Conservation (phyloP, 2,888 invertebrate genomes). For the Mayetiola destructor region DNA sequence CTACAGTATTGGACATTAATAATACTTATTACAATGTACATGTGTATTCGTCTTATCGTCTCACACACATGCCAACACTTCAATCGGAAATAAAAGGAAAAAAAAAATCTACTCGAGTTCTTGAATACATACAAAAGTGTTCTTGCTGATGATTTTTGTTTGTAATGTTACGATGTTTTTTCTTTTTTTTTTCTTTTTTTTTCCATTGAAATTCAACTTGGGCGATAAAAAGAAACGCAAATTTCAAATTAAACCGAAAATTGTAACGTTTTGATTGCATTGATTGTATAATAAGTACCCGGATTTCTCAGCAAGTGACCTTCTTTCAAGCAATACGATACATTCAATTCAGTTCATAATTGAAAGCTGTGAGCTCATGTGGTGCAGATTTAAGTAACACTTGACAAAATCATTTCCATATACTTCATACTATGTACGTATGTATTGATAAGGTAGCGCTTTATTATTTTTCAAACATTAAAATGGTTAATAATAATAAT, state of each 20-base stretch:
- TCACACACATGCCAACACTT: too few species aligned
- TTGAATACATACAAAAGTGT: too few species aligned
- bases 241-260: neutral
- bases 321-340: constrained; percentile 13
- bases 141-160: neutral
- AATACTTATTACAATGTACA: too few species aligned
- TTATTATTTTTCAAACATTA: neutral
- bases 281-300: constrained; percentile 15
- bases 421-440: too few species aligned
- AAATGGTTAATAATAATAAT: neutral
- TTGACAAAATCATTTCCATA: neutral
- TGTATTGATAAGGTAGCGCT: too few species aligned
- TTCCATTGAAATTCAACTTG: neutral
- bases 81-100: too few species aligned
- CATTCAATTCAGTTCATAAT: too few species aligned
- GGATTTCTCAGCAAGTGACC: constrained; percentile 16
- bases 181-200: neutral
- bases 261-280: neutral
- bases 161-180: neutral
- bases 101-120: too few species aligned
- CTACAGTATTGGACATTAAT: too few species aligned
- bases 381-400: neutral
- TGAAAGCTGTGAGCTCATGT: constrained; percentile 6
- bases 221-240: neutral
- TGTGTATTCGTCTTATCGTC: too few species aligned